Percentiles rank a stretch among this genome's conserved stretches.
phyloP scores from a whole-genome alignment of 2,113 vertebrate genomes.

The Bubo scandiacus region DNA sequence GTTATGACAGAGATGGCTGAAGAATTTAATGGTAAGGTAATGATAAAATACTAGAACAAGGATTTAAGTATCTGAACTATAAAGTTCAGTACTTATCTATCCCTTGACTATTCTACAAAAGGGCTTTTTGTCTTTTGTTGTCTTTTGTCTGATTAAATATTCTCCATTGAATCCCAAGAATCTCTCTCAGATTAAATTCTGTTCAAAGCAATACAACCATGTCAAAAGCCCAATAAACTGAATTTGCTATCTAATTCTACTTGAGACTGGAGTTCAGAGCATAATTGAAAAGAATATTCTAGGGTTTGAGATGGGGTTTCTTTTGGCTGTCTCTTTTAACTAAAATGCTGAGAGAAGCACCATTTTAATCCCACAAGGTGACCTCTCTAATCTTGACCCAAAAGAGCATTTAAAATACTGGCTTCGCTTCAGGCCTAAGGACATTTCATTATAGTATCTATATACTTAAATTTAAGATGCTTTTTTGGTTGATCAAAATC shows the following conservation, averaged over 20 bases:
- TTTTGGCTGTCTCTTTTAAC: not conserved
- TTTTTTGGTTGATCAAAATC: not conserved
- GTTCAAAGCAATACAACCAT: not conserved
- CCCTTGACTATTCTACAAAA: not conserved
- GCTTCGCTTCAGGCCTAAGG: not conserved
- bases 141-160: not conserved
- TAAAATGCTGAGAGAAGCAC: not conserved
- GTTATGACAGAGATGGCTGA: not conserved
- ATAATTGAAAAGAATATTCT: not conserved
- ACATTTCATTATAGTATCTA: not conserved
- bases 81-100: not conserved
- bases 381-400: not conserved
- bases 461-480: not conserved
- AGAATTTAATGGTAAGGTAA: not conserved
- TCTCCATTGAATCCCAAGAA: not conserved
- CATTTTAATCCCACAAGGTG: not conserved
- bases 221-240: not conserved
- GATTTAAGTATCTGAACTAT: not conserved
- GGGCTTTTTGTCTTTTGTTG: not conserved
- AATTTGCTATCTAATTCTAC: not conserved
- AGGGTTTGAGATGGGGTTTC: rapidly evolving
- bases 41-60: not conserved
- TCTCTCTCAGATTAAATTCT: not conserved
- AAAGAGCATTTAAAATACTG: not conserved
- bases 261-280: not conserved